These are phyloP conservation scores for Steinernema hermaphroditum DNA, from an alignment of 2,888 invertebrate genomes.

Conservation along the genomic window DNA sequence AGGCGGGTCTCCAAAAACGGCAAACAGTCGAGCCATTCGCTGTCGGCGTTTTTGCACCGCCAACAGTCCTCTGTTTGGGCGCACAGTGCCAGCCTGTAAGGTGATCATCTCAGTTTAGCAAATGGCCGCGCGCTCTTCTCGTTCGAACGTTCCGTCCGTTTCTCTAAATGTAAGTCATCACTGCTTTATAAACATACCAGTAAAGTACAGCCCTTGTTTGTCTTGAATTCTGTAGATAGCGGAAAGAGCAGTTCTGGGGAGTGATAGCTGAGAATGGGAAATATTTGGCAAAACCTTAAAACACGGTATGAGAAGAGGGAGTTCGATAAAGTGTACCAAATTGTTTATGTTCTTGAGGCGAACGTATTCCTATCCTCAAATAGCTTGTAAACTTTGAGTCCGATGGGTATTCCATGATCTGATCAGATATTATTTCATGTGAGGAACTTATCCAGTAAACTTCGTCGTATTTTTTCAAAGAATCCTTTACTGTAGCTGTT, in stretches of 20 bases:
- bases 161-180: neutral
- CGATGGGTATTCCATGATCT: neutral
- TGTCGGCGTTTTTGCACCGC: constrained; percentile 3
- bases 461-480: neutral
- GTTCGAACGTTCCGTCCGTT: neutral
- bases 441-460: constrained; percentile 18
- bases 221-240: neutral
- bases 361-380: neutral
- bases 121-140: neutral
- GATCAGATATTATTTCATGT: constrained; percentile 13
- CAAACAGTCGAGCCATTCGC: neutral
- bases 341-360: neutral
- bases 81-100: constrained; percentile 22
- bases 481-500: neutral
- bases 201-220: neutral
- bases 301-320: neutral
- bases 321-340: neutral
- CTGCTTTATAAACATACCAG: neutral
- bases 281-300: constrained; percentile 4
- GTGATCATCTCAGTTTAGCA: neutral
- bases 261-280: neutral
- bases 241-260: neutral
- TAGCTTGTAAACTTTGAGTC: neutral
- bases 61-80: constrained; percentile 12
- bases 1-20: constrained; percentile 16